phyloP scores from a whole-genome alignment of 2,113 vertebrate genomes.

The Toxotes chatareus region DNA sequence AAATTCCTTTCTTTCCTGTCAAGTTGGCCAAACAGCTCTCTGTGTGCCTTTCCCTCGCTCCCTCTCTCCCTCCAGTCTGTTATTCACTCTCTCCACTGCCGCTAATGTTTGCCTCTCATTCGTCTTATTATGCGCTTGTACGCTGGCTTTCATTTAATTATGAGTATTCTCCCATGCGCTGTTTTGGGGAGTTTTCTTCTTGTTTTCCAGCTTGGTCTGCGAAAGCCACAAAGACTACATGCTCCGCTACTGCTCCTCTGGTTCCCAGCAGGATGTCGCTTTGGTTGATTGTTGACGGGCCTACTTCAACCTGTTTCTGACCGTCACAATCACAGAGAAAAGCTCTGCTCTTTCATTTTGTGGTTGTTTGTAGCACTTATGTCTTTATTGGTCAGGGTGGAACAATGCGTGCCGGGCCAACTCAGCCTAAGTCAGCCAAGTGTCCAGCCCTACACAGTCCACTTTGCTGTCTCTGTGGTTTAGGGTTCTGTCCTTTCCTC shows the following conservation, averaged over 20 bases:
- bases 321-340: constrained; percentile 56
- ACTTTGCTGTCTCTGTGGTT: constrained; percentile 58
- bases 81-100: constrained; percentile 33
- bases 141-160: constrained; percentile 49
- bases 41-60: constrained; percentile 56
- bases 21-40: constrained; percentile 53
- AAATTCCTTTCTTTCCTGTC: constrained; percentile 60
- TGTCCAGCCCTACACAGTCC: constrained; percentile 38
- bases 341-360: constrained; percentile 63
- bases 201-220: constrained; percentile 35
- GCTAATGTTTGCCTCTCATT: constrained; percentile 33
- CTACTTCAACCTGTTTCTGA: constrained; percentile 61
- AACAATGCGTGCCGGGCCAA: constrained; percentile 58
- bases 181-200: constrained; percentile 39
- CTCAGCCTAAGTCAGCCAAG: constrained; percentile 60
- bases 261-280: constrained; percentile 62
- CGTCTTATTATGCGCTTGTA: constrained; percentile 47
- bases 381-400: constrained; percentile 61
- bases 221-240: constrained; percentile 44
- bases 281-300: constrained; percentile 54
- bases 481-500: constrained; percentile 44
- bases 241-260: constrained; percentile 22
- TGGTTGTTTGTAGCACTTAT: constrained; percentile 63
- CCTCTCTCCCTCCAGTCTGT: constrained; percentile 24
- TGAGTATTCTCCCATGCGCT: constrained; percentile 13